Percentiles rank a stretch among this genome's conserved stretches.
Evolutionary conservation across 2,113 vertebrate genomes (phyloP).

Genomic region (Phaethon lepturus): DNA sequence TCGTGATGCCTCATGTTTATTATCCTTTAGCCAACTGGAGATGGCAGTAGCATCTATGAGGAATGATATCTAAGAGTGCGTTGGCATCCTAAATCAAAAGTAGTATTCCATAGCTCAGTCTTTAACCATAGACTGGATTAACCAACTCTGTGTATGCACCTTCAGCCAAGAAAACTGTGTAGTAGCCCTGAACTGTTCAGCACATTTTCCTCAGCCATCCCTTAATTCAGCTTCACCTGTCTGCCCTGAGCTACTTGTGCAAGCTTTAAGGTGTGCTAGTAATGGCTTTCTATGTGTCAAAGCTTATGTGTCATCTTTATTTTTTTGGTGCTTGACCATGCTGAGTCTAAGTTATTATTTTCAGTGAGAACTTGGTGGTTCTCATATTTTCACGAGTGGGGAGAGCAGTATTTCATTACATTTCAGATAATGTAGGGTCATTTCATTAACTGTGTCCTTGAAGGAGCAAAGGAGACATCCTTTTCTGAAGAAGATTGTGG

Average conservation of each 20-base stretch:
- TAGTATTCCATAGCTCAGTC: neutral
- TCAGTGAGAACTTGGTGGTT: neutral
- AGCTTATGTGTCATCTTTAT: neutral
- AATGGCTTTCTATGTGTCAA: neutral
- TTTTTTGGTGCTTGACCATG: neutral
- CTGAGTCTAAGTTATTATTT: neutral
- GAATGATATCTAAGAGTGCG: neutral
- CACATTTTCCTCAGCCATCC: neutral
- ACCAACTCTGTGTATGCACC: neutral
- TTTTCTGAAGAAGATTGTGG: neutral
- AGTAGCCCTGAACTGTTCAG: neutral
- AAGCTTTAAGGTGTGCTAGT: neutral
- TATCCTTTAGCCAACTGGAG: neutral
- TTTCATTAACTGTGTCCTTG: neutral
- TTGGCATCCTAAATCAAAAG: neutral
- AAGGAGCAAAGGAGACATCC: neutral
- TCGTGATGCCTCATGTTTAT: neutral
- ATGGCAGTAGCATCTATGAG: neutral
- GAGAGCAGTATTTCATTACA: neutral
- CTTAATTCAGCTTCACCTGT: neutral
- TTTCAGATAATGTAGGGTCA: neutral
- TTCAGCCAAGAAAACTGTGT: neutral
- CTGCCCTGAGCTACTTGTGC: neutral
- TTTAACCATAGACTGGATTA: neutral
- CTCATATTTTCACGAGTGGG: neutral